A percentile compares a stretch with the other conserved stretches of the same genome.
Evolutionary conservation across 2,113 vertebrate genomes (phyloP).

Genomic region (Tachysurus fulvidraco): DNA sequence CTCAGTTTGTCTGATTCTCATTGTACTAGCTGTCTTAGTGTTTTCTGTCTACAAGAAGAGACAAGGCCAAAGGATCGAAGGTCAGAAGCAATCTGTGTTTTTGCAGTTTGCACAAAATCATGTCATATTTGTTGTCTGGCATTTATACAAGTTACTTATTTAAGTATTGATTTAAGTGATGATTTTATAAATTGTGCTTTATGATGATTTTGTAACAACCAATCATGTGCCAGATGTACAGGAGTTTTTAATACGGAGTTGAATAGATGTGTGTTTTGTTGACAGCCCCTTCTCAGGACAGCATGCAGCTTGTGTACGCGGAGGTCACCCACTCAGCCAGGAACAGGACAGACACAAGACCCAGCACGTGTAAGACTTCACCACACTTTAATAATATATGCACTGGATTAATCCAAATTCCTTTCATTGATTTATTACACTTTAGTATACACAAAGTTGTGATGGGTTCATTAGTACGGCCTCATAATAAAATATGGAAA

Average conservation of each 20-base stretch:
- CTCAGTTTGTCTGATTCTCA: background rate
- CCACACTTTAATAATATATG: background rate
- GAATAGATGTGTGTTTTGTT: background rate
- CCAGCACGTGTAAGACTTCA: background rate
- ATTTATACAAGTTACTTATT: background rate
- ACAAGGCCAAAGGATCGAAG: background rate
- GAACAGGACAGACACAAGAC: background rate
- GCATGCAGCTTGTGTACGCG: background rate
- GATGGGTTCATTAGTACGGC: background rate
- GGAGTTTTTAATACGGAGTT: background rate
- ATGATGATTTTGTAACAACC: background rate
- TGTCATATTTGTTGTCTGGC: background rate
- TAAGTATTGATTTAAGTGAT: too few species aligned
- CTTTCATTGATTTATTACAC: background rate
- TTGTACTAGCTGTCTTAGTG: background rate
- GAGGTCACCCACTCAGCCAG: background rate
- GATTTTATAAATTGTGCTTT: background rate
- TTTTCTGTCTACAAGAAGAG: constrained; percentile 21
- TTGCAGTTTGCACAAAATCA: background rate
- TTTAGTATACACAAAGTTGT: background rate
- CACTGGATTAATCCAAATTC: background rate
- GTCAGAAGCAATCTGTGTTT: background rate
- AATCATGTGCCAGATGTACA: background rate
- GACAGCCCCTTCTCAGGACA: constrained; percentile 2
- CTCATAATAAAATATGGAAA: background rate